These are phyloP conservation scores for Hydroisotoma schaefferi DNA, from an alignment of 2,888 invertebrate species.

Conservation along the genomic window DNA sequence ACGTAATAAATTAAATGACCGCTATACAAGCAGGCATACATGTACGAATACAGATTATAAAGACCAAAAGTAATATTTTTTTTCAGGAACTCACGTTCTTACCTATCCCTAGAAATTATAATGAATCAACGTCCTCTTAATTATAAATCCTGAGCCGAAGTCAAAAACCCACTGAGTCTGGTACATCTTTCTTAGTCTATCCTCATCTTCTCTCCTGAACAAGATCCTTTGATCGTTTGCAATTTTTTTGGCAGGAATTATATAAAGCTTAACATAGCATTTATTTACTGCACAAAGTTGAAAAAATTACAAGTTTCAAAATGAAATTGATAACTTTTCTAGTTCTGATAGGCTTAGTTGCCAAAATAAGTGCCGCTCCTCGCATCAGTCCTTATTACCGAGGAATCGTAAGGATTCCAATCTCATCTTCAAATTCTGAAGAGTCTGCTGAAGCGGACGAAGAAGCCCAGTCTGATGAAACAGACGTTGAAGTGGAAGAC, in stretches of 20 bases:
- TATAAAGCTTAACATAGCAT: background rate
- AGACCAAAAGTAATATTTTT: too few relatives aligned
- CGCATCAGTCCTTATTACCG: background rate
- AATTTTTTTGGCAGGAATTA: background rate
- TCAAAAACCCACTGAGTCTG: constrained; percentile 37
- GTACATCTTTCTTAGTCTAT: constrained; percentile 30
- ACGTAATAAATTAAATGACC: too few relatives aligned
- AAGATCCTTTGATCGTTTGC: background rate
- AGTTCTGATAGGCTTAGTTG: constrained; percentile 33
- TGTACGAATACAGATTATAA: too few relatives aligned
- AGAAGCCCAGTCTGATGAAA: background rate
- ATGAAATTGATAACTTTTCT: constrained; percentile 34
- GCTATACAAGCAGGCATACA: too few relatives aligned
- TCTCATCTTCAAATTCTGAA: background rate
- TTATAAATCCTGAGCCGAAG: constrained; percentile 18
- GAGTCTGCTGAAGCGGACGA: constrained; percentile 3
- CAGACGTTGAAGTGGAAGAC: constrained; percentile 11
- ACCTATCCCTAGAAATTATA: too few relatives aligned
- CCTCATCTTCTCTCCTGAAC: constrained; percentile 21
- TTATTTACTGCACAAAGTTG: background rate
- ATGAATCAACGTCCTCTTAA: constrained; percentile 32
- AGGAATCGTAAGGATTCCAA: constrained; percentile 7
- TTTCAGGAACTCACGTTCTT: too few relatives aligned
- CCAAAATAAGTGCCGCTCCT: constrained; percentile 28
- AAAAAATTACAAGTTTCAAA: background rate